Percentiles rank a stretch among this genome's conserved stretches.
Evolutionary conservation across 2,888 invertebrate genomes (phyloP).

Genomic region (Adineta ricciae): DNA sequence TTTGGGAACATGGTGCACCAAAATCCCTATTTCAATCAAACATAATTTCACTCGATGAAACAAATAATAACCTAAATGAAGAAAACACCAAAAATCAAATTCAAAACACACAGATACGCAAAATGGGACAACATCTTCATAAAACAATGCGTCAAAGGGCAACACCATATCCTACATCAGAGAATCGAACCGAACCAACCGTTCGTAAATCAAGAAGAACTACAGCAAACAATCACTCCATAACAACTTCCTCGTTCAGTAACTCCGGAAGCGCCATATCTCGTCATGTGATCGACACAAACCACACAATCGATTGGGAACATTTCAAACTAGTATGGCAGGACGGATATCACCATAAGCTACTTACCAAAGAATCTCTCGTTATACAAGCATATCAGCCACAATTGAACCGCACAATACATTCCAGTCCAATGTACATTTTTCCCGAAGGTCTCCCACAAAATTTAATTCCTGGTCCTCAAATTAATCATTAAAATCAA

Average conservation of each 20-base stretch:
- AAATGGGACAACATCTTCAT: no score
- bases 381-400: neutral
- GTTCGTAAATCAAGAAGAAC: no score
- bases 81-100: neutral
- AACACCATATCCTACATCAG: no score
- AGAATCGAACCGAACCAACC: no score
- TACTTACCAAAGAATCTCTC: neutral
- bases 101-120: neutral
- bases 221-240: no score
- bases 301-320: neutral
- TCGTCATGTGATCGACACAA: no score
- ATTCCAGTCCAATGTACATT: neutral
- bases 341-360: neutral
- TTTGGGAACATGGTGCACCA: neutral
- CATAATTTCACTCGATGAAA: neutral
- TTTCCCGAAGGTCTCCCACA: neutral
- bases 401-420: neutral
- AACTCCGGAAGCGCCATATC: no score
- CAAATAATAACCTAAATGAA: neutral
- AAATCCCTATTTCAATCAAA: neutral
- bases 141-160: no score
- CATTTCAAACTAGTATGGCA: neutral
- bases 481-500: no score
- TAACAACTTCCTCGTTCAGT: no score
- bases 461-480: no score